These are phyloP conservation scores for Drosophila persimilis DNA, from an alignment of 1,140 invertebrate genomes.

Conservation along the genomic window DNA sequence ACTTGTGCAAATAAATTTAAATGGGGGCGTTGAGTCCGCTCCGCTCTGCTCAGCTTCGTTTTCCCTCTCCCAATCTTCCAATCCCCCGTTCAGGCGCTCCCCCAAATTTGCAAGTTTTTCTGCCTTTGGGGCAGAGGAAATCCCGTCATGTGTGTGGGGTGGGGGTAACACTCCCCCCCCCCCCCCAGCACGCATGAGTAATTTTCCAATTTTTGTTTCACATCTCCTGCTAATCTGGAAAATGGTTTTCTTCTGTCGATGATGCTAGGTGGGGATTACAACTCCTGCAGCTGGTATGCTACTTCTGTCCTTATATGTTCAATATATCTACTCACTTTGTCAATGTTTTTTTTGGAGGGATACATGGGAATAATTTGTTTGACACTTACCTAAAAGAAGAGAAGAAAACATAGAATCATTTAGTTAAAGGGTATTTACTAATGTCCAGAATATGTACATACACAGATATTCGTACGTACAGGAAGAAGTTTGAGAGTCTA, in stretches of 20 bases:
- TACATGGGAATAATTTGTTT: slow-evolving; percentile 1
- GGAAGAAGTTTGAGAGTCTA: neutral
- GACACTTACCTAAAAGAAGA: slow-evolving; percentile 65
- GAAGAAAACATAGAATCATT: slow-evolving; percentile 3
- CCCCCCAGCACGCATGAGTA: slow-evolving; percentile 63
- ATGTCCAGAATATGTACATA: slow-evolving; percentile 3
- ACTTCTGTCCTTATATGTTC: slow-evolving; percentile 17
- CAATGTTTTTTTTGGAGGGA: slow-evolving; percentile 43
- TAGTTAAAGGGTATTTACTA: slow-evolving; percentile 9
- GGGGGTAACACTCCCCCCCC: neutral
- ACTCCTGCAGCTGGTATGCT: slow-evolving; percentile 4
- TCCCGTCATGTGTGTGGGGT: slow-evolving; percentile 28
- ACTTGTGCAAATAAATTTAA: slow-evolving; percentile 82
- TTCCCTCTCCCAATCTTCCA: too few relatives aligned
- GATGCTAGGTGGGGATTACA: too few relatives aligned
- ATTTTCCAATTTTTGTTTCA: slow-evolving; percentile 76
- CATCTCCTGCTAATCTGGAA: slow-evolving; percentile 73
- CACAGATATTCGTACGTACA: slow-evolving; percentile 21
- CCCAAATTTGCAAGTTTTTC: slow-evolving; percentile 44
- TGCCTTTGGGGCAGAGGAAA: slow-evolving; percentile 22
- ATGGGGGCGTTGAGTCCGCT: slow-evolving; percentile 72
- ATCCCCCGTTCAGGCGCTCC: too few relatives aligned
- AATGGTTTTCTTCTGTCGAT: slow-evolving; percentile 56
- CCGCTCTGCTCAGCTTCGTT: slow-evolving; percentile 12
- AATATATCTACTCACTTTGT: slow-evolving; percentile 68